Evolutionary conservation across 2,113 vertebrate genomes (phyloP).

Genomic region (Chlorodrepanis virens): DNA sequence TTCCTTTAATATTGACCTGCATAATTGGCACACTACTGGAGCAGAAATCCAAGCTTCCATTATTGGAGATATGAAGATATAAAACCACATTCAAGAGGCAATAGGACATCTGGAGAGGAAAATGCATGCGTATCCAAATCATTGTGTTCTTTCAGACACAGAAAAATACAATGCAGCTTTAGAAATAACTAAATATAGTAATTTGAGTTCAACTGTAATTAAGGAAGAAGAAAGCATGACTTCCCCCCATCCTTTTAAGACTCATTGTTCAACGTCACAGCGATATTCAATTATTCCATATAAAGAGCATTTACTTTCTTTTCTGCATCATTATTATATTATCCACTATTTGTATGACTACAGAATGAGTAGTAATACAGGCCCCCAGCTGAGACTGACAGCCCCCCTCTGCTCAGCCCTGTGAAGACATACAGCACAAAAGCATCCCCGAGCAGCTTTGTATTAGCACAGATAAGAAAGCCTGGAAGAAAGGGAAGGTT

Average conservation of each 20-base stretch:
- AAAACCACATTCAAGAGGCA: slow-evolving; percentile 31
- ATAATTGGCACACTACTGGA: not conserved
- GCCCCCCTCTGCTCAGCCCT: slow-evolving; percentile 40
- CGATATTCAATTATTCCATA: slow-evolving; percentile 63
- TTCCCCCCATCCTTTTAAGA: slow-evolving; percentile 48
- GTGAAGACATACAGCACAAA: slow-evolving; percentile 45
- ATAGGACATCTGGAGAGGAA: slow-evolving; percentile 54
- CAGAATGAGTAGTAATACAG: slow-evolving; percentile 55
- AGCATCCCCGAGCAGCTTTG: not conserved
- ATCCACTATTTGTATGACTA: slow-evolving; percentile 61
- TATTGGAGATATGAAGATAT: not conserved
- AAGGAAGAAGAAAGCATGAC: slow-evolving; percentile 50
- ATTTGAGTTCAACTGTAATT: slow-evolving; percentile 61
- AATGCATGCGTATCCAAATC: slow-evolving; percentile 34
- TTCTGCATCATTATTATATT: slow-evolving; percentile 65
- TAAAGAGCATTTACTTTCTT: slow-evolving; percentile 66
- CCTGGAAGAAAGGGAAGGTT: not conserved
- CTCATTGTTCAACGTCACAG: slow-evolving; percentile 59
- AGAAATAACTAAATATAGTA: slow-evolving; percentile 66
- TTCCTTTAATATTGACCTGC: slow-evolving; percentile 34
- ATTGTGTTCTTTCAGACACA: slow-evolving; percentile 40
- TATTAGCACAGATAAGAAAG: not conserved
- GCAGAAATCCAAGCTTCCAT: slow-evolving; percentile 27
- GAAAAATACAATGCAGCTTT: slow-evolving; percentile 54
- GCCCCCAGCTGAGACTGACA: slow-evolving; percentile 60